Evolutionary conservation across 2,888 invertebrate genomes (phyloP), one percentile per base, ranked within the genome.

Genomic region (Balanococcus diminutus): DNA sequence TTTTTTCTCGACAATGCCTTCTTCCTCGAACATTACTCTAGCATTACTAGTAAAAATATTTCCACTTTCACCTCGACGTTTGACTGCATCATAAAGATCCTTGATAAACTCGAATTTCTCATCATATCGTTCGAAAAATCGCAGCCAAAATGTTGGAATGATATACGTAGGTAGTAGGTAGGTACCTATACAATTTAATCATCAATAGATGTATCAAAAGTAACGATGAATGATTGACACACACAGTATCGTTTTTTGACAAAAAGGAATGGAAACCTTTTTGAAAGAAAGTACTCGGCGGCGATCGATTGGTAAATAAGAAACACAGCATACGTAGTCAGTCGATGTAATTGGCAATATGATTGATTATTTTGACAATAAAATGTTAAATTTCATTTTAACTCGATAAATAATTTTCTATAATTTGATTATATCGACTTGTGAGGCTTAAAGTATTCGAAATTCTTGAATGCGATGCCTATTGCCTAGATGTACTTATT

Each of bases 351-450:
- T 67, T 67, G 25, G 16, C 67, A 28, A 28, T 31, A 28, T 28
- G 67, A 67, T 67, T 67, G 67, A 67, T 67, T 67, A 67, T 67
- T 28, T 31, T 28, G 28, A 67, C 67, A 67, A 67, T 67, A 14
- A 67, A 67, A 67, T 28, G 67, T 67, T 67, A 67, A 67, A 67
- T 28, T 67, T 67, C 28, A 28, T 16, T 67, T 28, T 16, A 67
- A 28, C 14, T 67, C 28, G 67, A 56, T 56, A 56, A 67, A 67
- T 67, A 67, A 67, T 67, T 67, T 16, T 28, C 28, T 28, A 14
- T 67, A 67, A 67, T 67, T 67, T 67, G 67, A 31, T 67, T 67
- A 56, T 67, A 25, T 67, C n/a, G n/a, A n/a, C n/a, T n/a, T n/a
- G n/a, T 28, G 28, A 67, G 8, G 28, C 25, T 28, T 3, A 31